These are phyloP conservation scores for Meta bourneti DNA, from an alignment of 2,888 invertebrate genomes.

Conservation along the genomic window DNA sequence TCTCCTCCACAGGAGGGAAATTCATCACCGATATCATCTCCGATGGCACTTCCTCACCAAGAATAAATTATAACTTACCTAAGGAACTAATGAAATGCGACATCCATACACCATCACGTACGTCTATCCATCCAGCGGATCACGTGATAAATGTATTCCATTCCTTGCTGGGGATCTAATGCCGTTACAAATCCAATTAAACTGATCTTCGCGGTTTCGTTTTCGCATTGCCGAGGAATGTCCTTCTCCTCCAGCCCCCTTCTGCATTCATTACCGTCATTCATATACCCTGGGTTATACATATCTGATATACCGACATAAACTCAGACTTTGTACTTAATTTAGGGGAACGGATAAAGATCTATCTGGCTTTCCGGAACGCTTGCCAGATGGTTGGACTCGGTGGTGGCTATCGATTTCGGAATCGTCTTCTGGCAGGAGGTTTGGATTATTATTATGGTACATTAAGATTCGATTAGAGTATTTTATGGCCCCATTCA, in stretches of 20 bases:
- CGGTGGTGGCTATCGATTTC: conserved; percentile 18
- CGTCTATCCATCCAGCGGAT: conserved; percentile 21
- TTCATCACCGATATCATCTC: conserved; percentile 49
- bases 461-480: conserved; percentile 55
- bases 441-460: conserved; percentile 54
- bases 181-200: conserved; percentile 58
- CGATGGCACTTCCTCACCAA: conserved; percentile 42
- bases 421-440: conserved; percentile 28
- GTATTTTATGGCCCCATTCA: conserved; percentile 47
- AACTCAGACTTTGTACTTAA: conserved; percentile 49
- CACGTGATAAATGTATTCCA: conserved; percentile 63
- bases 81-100: conserved; percentile 59
- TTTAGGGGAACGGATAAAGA: conserved; percentile 47
- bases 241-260: not conserved
- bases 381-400: conserved; percentile 39
- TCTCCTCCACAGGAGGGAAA: not conserved
- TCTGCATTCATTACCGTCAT: conserved; percentile 41
- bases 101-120: conserved; percentile 33
- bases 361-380: conserved; percentile 28
- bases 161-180: conserved; percentile 23
- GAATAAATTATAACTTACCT: conserved; percentile 46
- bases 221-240: conserved; percentile 28
- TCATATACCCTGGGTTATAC: not conserved
- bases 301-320: conserved; percentile 29
- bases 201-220: conserved; percentile 61